Conservation (phyloP, 2,113 vertebrate species). For the Odontophorus gujanensis region DNA sequence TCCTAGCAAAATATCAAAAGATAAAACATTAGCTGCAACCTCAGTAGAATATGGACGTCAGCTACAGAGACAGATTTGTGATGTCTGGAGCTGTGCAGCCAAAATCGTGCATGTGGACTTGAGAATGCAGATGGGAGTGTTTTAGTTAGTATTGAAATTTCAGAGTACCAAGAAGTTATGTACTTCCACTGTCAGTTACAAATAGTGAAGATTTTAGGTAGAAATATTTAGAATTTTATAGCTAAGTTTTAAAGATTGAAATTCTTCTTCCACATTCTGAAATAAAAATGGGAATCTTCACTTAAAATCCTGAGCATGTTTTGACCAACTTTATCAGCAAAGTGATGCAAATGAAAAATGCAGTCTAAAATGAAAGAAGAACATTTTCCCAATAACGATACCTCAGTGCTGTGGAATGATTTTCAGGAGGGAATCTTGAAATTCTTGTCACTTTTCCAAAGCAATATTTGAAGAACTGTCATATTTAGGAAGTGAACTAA, state of each 20-base stretch:
- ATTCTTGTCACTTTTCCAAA: background rate
- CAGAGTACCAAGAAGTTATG: background rate
- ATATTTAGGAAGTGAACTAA: background rate
- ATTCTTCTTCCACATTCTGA: background rate
- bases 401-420: background rate
- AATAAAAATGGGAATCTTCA: background rate
- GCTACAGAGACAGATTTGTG: background rate
- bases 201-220: background rate
- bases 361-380: background rate
- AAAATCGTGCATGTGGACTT: background rate
- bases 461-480: background rate
- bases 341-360: background rate
- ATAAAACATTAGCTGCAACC: background rate
- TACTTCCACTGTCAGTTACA: background rate
- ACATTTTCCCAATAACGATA: background rate
- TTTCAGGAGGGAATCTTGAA: background rate
- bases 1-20: background rate
- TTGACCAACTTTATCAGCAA: background rate
- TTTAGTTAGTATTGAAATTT: background rate
- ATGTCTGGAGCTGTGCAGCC: background rate
- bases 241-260: background rate
- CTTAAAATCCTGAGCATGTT: background rate
- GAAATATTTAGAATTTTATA: background rate
- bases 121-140: background rate
- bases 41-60: background rate